Conservation (phyloP, 2,888 invertebrate genomes). For the Isotomurus palustris region DNA sequence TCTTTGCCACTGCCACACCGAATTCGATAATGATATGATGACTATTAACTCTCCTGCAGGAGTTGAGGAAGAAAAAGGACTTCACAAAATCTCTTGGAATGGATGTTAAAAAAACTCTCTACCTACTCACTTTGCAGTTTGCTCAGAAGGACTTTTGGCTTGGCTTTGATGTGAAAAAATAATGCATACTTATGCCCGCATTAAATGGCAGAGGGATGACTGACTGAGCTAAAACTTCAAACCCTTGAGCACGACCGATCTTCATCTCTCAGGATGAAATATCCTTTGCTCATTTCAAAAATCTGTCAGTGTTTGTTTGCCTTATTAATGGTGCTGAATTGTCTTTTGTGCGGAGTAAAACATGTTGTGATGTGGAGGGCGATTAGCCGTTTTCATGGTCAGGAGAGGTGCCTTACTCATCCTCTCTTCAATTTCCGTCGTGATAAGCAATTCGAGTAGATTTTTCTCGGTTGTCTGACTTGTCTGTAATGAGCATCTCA, state of each 20-base stretch:
- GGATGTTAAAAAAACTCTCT: background rate
- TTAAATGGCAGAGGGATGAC: too few species aligned
- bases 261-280: too few species aligned
- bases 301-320: conserved; percentile 15
- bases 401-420: too few species aligned
- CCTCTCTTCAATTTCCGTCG: too few species aligned
- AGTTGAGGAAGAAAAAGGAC: background rate
- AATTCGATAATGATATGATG: conserved; percentile 12
- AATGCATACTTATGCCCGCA: too few species aligned
- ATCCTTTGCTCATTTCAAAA: conserved; percentile 11
- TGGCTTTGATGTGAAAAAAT: background rate
- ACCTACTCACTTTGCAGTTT: too few species aligned
- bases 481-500: too few species aligned
- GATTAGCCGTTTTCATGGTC: conserved; percentile 4
- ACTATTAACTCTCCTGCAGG: background rate
- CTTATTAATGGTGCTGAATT: background rate
- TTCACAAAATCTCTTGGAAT: background rate
- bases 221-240: too few species aligned
- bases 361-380: background rate
- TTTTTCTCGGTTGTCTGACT: too few species aligned
- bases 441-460: too few species aligned
- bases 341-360: background rate
- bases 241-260: conserved; percentile 23
- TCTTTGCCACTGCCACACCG: conserved; percentile 13
- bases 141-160: background rate